Evolutionary conservation across 2,113 vertebrate genomes (phyloP), one percentile per base, ranked within the genome.

Genomic region (Chloroceryle aenea): DNA sequence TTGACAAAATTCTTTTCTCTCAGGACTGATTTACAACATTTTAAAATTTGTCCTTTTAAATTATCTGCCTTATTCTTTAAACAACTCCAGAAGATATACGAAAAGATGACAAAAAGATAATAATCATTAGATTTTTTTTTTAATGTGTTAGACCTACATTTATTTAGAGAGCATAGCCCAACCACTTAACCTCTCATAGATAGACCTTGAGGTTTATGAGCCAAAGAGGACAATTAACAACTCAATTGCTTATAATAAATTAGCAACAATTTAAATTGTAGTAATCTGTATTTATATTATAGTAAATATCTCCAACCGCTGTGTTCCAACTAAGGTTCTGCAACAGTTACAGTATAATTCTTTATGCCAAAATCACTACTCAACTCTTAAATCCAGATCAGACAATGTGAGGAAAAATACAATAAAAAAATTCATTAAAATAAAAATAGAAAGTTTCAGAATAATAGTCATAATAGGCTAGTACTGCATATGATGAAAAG

Each of bases 181-280:
- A 27, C 7, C 84, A 88, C 47, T 89, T 96, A 67, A 97, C 32
- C 47, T 95, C 21, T 79, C 87, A 69, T 40, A 95, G 92, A 89
- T 1, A 96, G 76, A 90, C 80, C 69, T 97, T 96, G 85, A 96
- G 55, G 91, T 97, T 94, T 96, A 97, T 77, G 25, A 97, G 61
- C 45, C 62, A 86, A 93, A 95, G 48, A 91, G 84, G 93, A 79
- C 85, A 97, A 96, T 97, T 98, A 97, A 96, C 36, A 91, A 38
- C 63, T 93, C 53, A 89, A 86, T 59, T 91, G 32, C 29, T 61
- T 87, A 61, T 66, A 96, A 94, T 96, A 98, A 96, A 97, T 98
- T 96, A 94, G 11, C 16, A 97, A 82, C 75, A 95, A 93, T 94
- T 93, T 88, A 63, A 96, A 92, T 90, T 96, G 76, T 93, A 96